Base-by-base conservation (phyloP, 2,888 invertebrate genomes). In the Hypolimnas misippus region DNA sequence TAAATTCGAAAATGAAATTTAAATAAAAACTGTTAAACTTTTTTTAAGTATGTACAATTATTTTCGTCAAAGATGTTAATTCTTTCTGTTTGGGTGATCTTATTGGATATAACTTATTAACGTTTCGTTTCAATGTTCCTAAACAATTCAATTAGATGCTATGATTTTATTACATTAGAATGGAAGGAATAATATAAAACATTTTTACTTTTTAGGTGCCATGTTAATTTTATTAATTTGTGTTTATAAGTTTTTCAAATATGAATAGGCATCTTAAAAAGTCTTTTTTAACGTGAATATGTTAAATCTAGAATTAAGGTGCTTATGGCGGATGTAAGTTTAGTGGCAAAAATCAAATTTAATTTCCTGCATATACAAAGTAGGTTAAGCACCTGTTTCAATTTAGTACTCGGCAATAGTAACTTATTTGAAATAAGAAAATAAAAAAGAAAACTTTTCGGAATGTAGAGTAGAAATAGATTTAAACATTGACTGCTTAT, bases 351-450 rank as follows among this genome's bases (percentile, higher is more conserved):
- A 38, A 38, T 38, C 38, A n/a, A 38, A n/a, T n/a, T 38, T 14
- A n/a, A n/a, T 38, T 38, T 38, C n/a, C 14, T 38, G 38, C 14
- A 38, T 38, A 38, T 14, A n/a, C 38, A 14, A 38, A 35, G 35
- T 35, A 35, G 35, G 35, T 35, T 35, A 35, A 35, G 35, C 35
- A 35, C 25, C 14, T 38, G 38, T n/a, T 38, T 38, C 38, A 14
- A 38, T 12, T 35, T 35, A 35, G 35, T 35, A 35, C 35, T 12
- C 35, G 12, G 12, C 8, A 8, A 35, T 35, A 35, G 35, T 12
- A 35, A 35, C 10, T 25, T 25, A 25, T 25, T 25, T 25, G 25
- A 35, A 35, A 6, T 35, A 35, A 14, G 38, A 38, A 38, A 14
- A 35, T 35, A 38, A 38, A 38, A 38, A 6, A 35, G 12, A 2